Percentiles rank a stretch among this genome's conserved stretches.
Conservation (phyloP, 2,797 vertebrate genomes). For the Anguilla marmorata region DNA sequence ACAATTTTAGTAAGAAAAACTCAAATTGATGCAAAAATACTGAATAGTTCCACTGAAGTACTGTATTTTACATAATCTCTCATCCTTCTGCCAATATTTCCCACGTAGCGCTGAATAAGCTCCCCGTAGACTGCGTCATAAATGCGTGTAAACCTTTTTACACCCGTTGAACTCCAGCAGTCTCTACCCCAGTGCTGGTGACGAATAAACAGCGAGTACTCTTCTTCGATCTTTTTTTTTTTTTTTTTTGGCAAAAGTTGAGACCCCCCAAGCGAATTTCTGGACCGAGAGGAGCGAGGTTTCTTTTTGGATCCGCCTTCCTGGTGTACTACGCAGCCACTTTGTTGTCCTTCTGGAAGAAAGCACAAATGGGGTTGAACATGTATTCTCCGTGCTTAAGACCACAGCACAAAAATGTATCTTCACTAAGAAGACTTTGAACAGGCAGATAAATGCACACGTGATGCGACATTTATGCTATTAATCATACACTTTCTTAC, state of each 20-base stretch:
- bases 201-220: slow-evolving; percentile 86
- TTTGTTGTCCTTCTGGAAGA: slow-evolving; percentile 95
- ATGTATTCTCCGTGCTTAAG: slow-evolving; percentile 24
- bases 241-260: slow-evolving; percentile 69
- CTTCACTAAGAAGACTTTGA: background rate
- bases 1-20: slow-evolving; percentile 75
- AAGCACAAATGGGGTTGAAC: slow-evolving; percentile 17
- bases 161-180: slow-evolving; percentile 75
- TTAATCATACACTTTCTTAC: background rate
- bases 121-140: slow-evolving; percentile 65
- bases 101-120: slow-evolving; percentile 72
- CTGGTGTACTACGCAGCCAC: slow-evolving; percentile 85
- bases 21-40: slow-evolving; percentile 73
- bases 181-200: slow-evolving; percentile 90
- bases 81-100: slow-evolving; percentile 71
- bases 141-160: slow-evolving; percentile 47
- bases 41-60: slow-evolving; percentile 73
- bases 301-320: slow-evolving; percentile 62
- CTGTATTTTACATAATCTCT: slow-evolving; percentile 74
- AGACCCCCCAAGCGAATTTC: slow-evolving; percentile 69
- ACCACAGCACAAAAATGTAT: background rate
- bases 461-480: background rate
- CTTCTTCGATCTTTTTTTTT: slow-evolving; percentile 73
- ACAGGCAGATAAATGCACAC: background rate
- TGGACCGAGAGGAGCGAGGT: slow-evolving; percentile 71